phyloP scores from a whole-genome alignment of 2,888 invertebrate genomes.

The Sacculina carcini region DNA sequence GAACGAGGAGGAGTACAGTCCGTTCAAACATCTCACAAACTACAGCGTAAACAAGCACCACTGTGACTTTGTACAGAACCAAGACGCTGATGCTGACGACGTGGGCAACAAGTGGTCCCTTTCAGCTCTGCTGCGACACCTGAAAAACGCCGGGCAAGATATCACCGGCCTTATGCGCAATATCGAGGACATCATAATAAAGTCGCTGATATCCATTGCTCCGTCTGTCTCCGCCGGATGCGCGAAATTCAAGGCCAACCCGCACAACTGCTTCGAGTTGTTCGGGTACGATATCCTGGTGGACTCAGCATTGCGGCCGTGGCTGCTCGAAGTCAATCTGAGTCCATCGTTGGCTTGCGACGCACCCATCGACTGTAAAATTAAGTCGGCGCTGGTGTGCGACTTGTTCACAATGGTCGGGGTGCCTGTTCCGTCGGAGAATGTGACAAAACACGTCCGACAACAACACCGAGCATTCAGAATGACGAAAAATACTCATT shows the following conservation, averaged over 20 bases:
- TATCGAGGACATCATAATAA: constrained; percentile 78
- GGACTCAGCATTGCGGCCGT: constrained; percentile 72
- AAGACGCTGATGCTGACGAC: constrained; percentile 76
- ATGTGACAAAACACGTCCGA: too few species aligned
- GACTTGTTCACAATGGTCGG: constrained; percentile 79
- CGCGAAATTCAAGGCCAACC: constrained; percentile 65
- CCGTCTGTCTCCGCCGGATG: constrained; percentile 60
- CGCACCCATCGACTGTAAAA: constrained; percentile 68
- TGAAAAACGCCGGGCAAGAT: constrained; percentile 58
- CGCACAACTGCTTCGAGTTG: constrained; percentile 27
- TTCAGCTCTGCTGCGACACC: constrained; percentile 64
- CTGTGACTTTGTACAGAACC: constrained; percentile 74
- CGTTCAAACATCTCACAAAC: constrained; percentile 91
- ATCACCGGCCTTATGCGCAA: constrained; percentile 65
- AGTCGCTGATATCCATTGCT: constrained; percentile 67
- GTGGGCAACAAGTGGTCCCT: constrained; percentile 93
- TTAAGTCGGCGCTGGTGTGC: constrained; percentile 69
- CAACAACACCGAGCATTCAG: too few species aligned
- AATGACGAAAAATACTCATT: too few species aligned
- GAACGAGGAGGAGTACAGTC: constrained; percentile 77
- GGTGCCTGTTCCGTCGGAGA: constrained; percentile 39
- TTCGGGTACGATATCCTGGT: constrained; percentile 81
- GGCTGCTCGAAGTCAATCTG: constrained; percentile 81
- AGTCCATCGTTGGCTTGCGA: constrained; percentile 79
- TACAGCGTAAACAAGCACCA: constrained; percentile 95